phyloP scores from a whole-genome alignment of 2,888 invertebrate genomes.

The Trichopoda pennipes region DNA sequence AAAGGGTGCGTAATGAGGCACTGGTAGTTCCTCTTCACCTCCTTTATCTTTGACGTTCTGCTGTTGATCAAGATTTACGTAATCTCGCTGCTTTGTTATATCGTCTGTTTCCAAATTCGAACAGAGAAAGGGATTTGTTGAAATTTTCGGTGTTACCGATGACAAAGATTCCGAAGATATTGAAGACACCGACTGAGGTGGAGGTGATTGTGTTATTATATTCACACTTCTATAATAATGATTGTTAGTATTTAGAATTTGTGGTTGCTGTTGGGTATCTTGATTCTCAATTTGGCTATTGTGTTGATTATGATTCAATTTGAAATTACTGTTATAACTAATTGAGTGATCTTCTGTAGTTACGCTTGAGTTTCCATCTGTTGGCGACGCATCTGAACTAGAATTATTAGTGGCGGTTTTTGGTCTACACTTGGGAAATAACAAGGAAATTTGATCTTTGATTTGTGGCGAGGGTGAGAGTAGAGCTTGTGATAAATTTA shows the following conservation, averaged over 20 bases:
- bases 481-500: conserved; percentile 75
- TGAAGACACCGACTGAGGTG: conserved; percentile 78
- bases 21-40: conserved; percentile 70
- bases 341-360: conserved; percentile 62
- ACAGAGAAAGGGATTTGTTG: conserved; percentile 80
- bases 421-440: conserved; percentile 93
- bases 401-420: conserved; percentile 75
- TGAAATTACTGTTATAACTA: conserved; percentile 50
- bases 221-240: conserved; percentile 76
- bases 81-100: conserved; percentile 39
- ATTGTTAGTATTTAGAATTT: conserved; percentile 62
- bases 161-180: conserved; percentile 80
- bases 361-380: conserved; percentile 50
- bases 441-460: conserved; percentile 89
- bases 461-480: conserved; percentile 83
- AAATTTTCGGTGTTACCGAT: conserved; percentile 80
- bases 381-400: conserved; percentile 51
- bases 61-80: conserved; percentile 45
- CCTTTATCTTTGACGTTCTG: conserved; percentile 2
- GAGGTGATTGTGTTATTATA: conserved; percentile 78
- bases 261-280: conserved; percentile 37
- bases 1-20: conserved; percentile 74
- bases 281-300: conserved; percentile 35
- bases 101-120: conserved; percentile 65
- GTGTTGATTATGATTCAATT: conserved; percentile 45